Conservation (phyloP, 2,888 invertebrate genomes). For the Pheosia gnoma region DNA sequence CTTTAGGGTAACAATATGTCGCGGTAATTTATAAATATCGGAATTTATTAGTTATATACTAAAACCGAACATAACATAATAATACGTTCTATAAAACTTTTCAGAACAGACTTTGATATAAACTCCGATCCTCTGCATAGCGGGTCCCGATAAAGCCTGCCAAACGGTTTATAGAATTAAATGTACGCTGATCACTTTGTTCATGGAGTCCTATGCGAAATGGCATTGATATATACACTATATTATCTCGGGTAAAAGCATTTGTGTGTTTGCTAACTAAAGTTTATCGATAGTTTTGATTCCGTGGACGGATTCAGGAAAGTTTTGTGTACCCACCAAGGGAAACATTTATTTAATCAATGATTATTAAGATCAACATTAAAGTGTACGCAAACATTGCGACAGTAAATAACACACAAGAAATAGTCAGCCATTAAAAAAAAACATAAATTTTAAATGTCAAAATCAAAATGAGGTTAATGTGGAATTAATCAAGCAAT, state of each 20-base stretch:
- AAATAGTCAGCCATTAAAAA: too few species aligned
- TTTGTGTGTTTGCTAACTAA: constrained; percentile 2
- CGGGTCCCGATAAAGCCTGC: background rate
- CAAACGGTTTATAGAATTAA: too few species aligned
- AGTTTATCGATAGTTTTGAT: background rate
- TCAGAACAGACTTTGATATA: background rate
- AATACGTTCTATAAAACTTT: background rate
- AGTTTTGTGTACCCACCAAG: background rate
- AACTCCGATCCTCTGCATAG: background rate
- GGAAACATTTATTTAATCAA: background rate
- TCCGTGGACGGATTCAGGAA: background rate
- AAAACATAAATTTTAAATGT: too few species aligned
- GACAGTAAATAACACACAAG: too few species aligned
- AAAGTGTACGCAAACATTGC: too few species aligned
- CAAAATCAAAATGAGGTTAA: too few species aligned
- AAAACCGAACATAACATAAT: too few species aligned
- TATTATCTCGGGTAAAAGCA: background rate
- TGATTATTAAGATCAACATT: background rate
- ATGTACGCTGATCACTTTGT: background rate
- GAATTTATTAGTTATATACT: too few species aligned
- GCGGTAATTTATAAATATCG: too few species aligned
- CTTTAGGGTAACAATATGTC: too few species aligned
- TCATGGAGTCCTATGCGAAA: background rate
- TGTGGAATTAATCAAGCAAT: too few species aligned
- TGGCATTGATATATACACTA: background rate